Percentiles rank a stretch among this genome's conserved stretches.
phyloP scores from a whole-genome alignment of 1,140 invertebrate species.

The Trichogramma pretiosum region DNA sequence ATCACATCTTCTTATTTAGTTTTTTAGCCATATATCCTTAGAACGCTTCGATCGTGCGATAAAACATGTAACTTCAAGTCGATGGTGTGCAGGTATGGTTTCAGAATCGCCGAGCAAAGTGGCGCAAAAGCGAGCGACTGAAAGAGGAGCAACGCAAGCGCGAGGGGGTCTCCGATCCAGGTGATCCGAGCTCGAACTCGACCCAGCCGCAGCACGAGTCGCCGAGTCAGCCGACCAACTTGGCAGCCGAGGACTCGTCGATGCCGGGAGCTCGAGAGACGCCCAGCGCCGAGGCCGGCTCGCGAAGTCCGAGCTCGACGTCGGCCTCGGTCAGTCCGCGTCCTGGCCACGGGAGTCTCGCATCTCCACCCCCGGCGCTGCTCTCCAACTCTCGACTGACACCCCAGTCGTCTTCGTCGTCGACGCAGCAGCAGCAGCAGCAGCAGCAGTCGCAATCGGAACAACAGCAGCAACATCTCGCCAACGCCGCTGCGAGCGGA shows the following conservation, averaged over 20 bases:
- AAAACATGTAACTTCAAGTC: too few species aligned
- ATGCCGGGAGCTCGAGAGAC: conserved; percentile 25
- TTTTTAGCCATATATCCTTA: too few species aligned
- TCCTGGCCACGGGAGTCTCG: conserved; percentile 17
- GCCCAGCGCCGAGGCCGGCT: conserved; percentile 31
- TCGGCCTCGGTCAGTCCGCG: conserved; percentile 42
- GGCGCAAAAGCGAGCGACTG: conserved; percentile 82
- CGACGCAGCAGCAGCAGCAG: conserved; percentile 18
- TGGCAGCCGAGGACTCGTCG: conserved; percentile 33
- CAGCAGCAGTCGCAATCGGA: conserved; percentile 15
- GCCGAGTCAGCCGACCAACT: conserved; percentile 21
- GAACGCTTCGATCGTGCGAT: too few species aligned
- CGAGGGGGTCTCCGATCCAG: conserved; percentile 58
- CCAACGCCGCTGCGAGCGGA: conserved; percentile 32
- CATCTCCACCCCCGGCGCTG: conserved; percentile 9
- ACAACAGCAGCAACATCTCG: conserved; percentile 34
- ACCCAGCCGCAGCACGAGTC: conserved; percentile 7
- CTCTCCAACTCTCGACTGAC: too few species aligned
- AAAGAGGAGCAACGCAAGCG: conserved; percentile 83
- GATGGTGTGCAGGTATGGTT: conserved; percentile 90
- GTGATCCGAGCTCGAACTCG: conserved; percentile 37
- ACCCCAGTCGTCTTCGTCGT: not conserved
- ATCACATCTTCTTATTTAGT: too few species aligned
- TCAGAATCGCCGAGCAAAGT: conserved; percentile 87
- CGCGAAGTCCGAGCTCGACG: conserved; percentile 41